Evolutionary conservation across 30 jellyfish, hydroid and myxozoan species (phyloP).

Genomic region (Turritopsis rubra): DNA sequence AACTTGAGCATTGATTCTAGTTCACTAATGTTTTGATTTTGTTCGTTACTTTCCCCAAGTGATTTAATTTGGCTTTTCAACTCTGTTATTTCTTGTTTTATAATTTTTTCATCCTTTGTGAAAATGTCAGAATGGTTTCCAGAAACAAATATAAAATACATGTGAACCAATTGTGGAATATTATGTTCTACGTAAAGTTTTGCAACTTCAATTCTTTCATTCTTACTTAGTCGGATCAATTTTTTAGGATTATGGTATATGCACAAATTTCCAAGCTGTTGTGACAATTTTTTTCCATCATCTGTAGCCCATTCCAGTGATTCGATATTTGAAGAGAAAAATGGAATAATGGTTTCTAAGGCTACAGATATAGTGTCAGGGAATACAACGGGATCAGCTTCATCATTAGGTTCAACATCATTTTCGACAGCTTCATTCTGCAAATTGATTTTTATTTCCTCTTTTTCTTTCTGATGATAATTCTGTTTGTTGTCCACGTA

Average conservation of each 20-base stretch:
- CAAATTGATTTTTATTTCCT: neutral
- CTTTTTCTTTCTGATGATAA: neutral
- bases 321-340: slow-evolving; percentile 7
- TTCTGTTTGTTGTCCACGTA: neutral
- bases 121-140: neutral
- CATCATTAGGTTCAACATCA: neutral
- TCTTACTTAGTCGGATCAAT: neutral
- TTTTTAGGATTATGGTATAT: neutral
- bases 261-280: neutral
- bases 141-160: neutral
- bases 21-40: neutral
- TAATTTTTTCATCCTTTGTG: neutral
- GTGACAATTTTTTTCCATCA: neutral
- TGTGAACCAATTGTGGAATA: neutral
- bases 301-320: neutral
- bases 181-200: neutral
- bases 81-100: neutral
- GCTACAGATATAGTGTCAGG: neutral
- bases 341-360: neutral
- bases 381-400: neutral
- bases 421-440: neutral
- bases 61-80: neutral
- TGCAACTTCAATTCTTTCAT: neutral
- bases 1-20: neutral
- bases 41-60: neutral